Conservation (phyloP, 2,888 invertebrate species). For the Ennomos quercinarius region DNA sequence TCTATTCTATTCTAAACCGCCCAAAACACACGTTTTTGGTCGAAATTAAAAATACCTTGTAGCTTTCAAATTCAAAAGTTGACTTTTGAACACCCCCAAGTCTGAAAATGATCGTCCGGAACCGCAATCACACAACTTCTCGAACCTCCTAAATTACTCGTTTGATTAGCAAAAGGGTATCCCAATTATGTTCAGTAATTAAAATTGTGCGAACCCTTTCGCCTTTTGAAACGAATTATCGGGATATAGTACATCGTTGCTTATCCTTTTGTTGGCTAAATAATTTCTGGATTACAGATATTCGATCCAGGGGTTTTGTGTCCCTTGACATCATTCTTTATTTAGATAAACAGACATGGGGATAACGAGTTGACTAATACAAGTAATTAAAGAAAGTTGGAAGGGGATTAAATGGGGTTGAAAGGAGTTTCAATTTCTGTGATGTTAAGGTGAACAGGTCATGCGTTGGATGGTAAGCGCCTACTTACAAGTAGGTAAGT, state of each 20-base stretch:
- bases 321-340: neutral
- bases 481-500: no score
- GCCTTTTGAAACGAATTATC: slow-evolving; percentile 5
- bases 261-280: slow-evolving; percentile 14
- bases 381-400: no score
- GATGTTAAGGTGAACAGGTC: no score
- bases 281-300: slow-evolving; percentile 12
- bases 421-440: no score
- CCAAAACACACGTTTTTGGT: no score
- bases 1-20: no score
- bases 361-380: no score
- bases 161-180: slow-evolving; percentile 19
- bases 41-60: no score
- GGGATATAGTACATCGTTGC: slow-evolving; percentile 9
- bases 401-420: no score
- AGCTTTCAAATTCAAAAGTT: no score
- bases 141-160: slow-evolving; percentile 4
- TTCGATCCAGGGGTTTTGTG: slow-evolving; percentile 8
- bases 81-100: neutral
- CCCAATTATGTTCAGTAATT: slow-evolving; percentile 21
- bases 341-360: no score
- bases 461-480: no score
- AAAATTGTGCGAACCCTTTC: slow-evolving; percentile 13
- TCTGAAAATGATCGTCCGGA: neutral
- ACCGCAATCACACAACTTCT: slow-evolving; percentile 8